A percentile compares a stretch with the other conserved stretches of the same genome.
phyloP scores from a whole-genome alignment of 1,140 invertebrate species.

The Orchesella cincta region DNA sequence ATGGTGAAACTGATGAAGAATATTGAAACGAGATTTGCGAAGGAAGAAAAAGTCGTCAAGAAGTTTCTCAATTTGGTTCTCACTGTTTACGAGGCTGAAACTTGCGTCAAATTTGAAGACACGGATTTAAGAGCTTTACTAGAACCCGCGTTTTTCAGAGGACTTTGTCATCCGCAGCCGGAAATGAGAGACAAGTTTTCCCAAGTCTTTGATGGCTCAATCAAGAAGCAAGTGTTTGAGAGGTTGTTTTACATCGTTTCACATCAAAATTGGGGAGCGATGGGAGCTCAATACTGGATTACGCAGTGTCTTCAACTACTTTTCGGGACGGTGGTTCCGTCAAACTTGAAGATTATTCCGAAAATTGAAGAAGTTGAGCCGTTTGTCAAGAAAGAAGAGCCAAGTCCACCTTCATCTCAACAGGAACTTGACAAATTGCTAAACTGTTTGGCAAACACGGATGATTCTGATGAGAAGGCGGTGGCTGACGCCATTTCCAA shows the following conservation, averaged over 20 bases:
- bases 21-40: conserved; percentile 89
- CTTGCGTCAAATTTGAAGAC: conserved; percentile 74
- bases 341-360: conserved; percentile 36
- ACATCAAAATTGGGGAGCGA: conserved; percentile 96
- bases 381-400: conserved; percentile 36
- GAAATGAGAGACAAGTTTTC: conserved; percentile 91
- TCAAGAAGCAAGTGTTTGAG: conserved; percentile 79
- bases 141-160: conserved; percentile 90
- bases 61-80: conserved; percentile 92
- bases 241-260: conserved; percentile 88
- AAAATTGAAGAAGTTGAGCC: conserved; percentile 35
- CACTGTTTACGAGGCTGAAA: conserved; percentile 91
- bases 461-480: conserved; percentile 33
- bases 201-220: conserved; percentile 88
- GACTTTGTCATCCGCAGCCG: conserved; percentile 84
- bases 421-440: conserved; percentile 41
- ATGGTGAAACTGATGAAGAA: conserved; percentile 90
- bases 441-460: conserved; percentile 24
- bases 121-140: conserved; percentile 88
- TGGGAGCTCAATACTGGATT: conserved; percentile 95
- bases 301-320: conserved; percentile 92
- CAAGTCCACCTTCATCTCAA: conserved; percentile 33
- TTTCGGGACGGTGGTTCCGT: conserved; percentile 68
- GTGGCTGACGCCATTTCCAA: conserved; percentile 30
- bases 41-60: conserved; percentile 82